Evolutionary conservation across 1,140 invertebrate genomes (phyloP), one percentile per base, ranked within the genome.

Genomic region (Aphis gossypii): DNA sequence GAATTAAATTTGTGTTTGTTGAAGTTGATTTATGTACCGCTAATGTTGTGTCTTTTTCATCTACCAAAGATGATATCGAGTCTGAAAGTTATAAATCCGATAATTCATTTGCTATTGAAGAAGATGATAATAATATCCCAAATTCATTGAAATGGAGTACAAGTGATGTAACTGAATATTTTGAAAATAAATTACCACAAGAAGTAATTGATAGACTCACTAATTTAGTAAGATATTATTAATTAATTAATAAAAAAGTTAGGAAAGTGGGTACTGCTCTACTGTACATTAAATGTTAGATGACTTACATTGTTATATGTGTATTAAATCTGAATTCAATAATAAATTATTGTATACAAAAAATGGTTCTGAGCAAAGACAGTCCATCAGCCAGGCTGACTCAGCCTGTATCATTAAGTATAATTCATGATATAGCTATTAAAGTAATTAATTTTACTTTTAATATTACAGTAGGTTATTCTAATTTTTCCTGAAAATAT

Each of bases 221-320:
- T 20, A 30, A 35, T n/a, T 25, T 38, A 82, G 90, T 92, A 92
- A 82, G 89, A 90, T 38, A 38, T 54, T 88, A 41, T 41, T 41
- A 41, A 35, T 35, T 88, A 14, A 87, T 87, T 60, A 9, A 60
- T 60, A 30, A 30, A 60, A 60, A 30, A 56, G 38, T 3, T 41
- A 41, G 38, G 3, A 2, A 41, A 41, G 38, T 41, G 38, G 38
- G 38, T 41, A 41, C 38, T 41, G 38, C 38, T 2, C 38, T 41
- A 41, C 38, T 41, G 38, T 41, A 41, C 38, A 41, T 41, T 41
- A 41, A 41, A 41, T 41, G 38, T 41, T 1, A 41, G 38, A 41
- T 35, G 35, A 35, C 35, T 35, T 35, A 35, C 38, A 41, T 41
- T 2, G 38, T 41, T 41, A 41, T 41, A 41, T 41, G 38, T 41